Evolutionary conservation across 2,888 invertebrate genomes (phyloP), one percentile per base, ranked within the genome.

Genomic region (Nemotelus nigrinus): DNA sequence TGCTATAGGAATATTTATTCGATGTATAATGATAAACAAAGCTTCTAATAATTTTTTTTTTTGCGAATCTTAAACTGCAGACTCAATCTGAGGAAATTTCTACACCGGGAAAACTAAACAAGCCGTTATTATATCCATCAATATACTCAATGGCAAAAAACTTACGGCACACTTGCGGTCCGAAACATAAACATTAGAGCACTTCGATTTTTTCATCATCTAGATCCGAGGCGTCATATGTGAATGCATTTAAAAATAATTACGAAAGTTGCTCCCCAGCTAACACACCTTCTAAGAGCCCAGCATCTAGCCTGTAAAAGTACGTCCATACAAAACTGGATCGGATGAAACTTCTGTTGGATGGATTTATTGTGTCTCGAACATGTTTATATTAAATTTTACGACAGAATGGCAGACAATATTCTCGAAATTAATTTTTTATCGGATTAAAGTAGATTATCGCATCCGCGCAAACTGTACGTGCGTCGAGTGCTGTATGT

Each of bases 321-420:
- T 47, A 4, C 55, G 48, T 5, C 67, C n/a, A n/a, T 25, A 67
- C 10, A 3, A 63, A 7, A 8, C 39, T 41, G 39, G 25, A 25
- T 25, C 47, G 39, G 53, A 70, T 55, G 55, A 41, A 43, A 55
- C 55, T 53, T 7, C 55, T 44, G 70, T 53, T 41, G 25, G 43
- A 53, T 10, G 43, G 53, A 53, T 70, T 55, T n/a, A 70, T 70
- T 70, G 70, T 70, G 25, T 55, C 70, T 70, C 55, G 53, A 55
- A 70, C 53, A 70, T 70, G 70, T 70, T 70, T 70, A 70, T 47
- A 70, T 70, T 70, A 50, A 53, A 70, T 70, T 70, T 70, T 43
- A 70, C 53, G 70, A 50, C 70, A 48, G 4, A 48, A 45, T 25
- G 43, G 43, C 70, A 70, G 55, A 53, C 70, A 53, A 53, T 48